These are phyloP conservation scores for Notodonta dromedarius DNA, from an alignment of 2,888 invertebrate species.

Conservation along the genomic window DNA sequence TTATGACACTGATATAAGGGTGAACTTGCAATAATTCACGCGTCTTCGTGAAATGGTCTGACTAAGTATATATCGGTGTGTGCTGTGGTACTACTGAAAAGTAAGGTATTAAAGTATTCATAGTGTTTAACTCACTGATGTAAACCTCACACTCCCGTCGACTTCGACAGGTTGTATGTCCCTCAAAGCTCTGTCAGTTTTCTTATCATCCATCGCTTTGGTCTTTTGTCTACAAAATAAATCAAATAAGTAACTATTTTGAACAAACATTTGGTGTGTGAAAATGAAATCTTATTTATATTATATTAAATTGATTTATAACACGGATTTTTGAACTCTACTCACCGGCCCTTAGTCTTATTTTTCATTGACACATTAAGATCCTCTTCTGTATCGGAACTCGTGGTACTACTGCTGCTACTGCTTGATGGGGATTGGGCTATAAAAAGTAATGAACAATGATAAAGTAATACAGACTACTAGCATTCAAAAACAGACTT, in stretches of 20 bases:
- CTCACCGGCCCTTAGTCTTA: conserved; percentile 77
- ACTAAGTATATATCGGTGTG: no score
- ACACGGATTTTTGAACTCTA: background rate
- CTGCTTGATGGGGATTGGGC: conserved; percentile 76
- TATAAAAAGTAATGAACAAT: conserved; percentile 35
- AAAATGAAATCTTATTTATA: no score
- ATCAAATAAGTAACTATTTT: conserved; percentile 6
- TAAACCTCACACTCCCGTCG: conserved; percentile 76
- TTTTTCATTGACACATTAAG: conserved; percentile 83
- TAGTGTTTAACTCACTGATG: conserved; percentile 56
- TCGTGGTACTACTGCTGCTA: conserved; percentile 67
- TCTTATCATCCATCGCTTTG: conserved; percentile 76
- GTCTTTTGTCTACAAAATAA: conserved; percentile 70
- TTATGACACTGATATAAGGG: no score
- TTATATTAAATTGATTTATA: background rate
- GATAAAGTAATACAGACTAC: background rate
- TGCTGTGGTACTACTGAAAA: no score
- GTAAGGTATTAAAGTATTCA: no score
- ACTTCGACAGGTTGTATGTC: conserved; percentile 81
- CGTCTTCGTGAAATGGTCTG: no score
- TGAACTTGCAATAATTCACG: no score
- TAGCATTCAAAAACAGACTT: conserved; percentile 8
- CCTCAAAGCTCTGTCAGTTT: conserved; percentile 73
- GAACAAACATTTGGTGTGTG: background rate
- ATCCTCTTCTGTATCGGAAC: conserved; percentile 77